Evolutionary conservation across 92 coral and sea anemone genomes (phyloP), one percentile per base, ranked within the genome.

Genomic region (Zoanthus sansibaricus): DNA sequence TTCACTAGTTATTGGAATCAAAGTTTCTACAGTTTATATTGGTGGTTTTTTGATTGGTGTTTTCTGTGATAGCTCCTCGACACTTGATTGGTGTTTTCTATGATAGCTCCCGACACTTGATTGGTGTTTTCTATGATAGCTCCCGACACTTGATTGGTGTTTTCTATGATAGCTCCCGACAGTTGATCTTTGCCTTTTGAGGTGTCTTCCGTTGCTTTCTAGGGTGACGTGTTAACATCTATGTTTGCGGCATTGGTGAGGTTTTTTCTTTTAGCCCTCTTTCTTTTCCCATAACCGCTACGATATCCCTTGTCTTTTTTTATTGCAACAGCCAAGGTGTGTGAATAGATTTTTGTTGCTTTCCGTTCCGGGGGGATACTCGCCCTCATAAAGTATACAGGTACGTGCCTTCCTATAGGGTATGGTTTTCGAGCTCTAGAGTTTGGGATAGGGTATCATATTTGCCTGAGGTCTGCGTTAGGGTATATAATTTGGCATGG

Each of bases 331-430:
- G 90, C 90, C 47, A 78, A 56, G 54, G 79, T 86, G 61, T 87
- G 90, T 45, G 86, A 77, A 32, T 80, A 87, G 49, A 87, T 61
- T 77, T 78, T 87, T 17, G 48, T 78, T 77, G 90, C 86, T 44
- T 62, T 25, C 25, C 25, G 25, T 25, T 25, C 25, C 25, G 25
- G 25, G 25, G 25, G 25, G 25, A 25, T 25, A 25, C 25, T 25
- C 25, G 25, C 25, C 25, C 25, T 25, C 25, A 25, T 25, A 25
- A 25, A 25, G 25, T 25, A 25, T 25, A 25, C 25, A 25, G 25
- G 25, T 25, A 25, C 25, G 25, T 25, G 25, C 25, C 25, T 25
- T 0, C 25, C 25, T 25, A 25, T 25, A 25, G 25, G 25, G 25
- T 25, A 25, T 25, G 25, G 25, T 25, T 25, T 0, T 25, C 0